Conservation (phyloP, 2,797 vertebrate species). For the Takifugu ocellatus region DNA sequence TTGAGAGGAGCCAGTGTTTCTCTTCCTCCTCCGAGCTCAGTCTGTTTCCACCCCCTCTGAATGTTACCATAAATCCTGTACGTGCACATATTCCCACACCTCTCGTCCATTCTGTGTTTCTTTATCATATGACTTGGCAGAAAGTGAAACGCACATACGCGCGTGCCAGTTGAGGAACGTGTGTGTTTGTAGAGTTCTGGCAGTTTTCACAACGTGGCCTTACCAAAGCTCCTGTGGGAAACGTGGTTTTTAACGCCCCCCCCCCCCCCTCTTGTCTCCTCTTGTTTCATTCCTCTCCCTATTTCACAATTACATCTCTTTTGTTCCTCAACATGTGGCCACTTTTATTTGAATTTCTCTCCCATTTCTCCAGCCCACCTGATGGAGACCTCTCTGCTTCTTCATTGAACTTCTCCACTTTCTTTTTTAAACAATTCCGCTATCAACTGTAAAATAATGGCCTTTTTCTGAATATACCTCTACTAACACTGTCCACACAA, state of each 20-base stretch:
- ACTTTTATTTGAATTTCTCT: conserved; percentile 20
- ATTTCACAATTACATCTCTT: conserved; percentile 44
- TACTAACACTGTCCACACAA: conserved; percentile 49
- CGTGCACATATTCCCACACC: conserved; percentile 39
- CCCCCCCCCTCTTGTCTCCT: conserved; percentile 34
- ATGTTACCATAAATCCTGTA: conserved; percentile 45
- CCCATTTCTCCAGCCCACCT: conserved; percentile 22
- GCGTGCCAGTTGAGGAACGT: conserved; percentile 49
- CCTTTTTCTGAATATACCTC: conserved; percentile 46
- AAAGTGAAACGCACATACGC: conserved; percentile 47
- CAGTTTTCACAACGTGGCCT: conserved; percentile 57
- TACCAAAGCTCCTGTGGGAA: conserved; percentile 61
- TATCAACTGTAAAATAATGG: conserved; percentile 31
- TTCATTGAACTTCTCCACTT: conserved; percentile 1
- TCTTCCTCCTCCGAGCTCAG: conserved; percentile 32
- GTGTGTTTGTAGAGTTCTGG: conserved; percentile 60
- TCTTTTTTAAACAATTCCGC: conserved; percentile 19
- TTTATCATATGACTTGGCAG: conserved; percentile 61
- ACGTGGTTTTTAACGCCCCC: conserved; percentile 66
- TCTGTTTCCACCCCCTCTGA: conserved; percentile 43
- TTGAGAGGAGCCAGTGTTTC: conserved; percentile 49
- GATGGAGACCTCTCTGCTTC: conserved; percentile 10
- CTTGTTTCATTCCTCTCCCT: conserved; percentile 42
- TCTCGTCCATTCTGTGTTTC: conserved; percentile 43
- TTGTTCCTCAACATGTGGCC: conserved; percentile 18